Conservation (phyloP, 2,797 vertebrate species). For the Enteromius trimaculatus region DNA sequence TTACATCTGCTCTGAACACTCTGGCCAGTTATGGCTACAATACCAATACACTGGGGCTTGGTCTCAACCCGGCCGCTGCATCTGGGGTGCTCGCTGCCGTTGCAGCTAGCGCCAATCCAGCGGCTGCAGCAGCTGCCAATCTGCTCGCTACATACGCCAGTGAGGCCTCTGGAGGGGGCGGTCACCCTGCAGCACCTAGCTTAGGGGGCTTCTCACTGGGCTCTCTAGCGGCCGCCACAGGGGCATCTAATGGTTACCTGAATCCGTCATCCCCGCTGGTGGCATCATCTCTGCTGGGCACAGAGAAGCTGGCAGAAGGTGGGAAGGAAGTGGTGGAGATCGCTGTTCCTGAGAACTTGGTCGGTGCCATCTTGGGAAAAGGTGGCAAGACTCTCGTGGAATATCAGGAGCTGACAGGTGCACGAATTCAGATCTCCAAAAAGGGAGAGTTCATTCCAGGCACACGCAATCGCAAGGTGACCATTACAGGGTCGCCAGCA, state of each 20-base stretch:
- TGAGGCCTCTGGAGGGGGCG: constrained; percentile 81
- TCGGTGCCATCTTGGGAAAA: constrained; percentile 94
- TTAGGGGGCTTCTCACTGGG: constrained; percentile 87
- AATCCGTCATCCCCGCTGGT: constrained; percentile 88
- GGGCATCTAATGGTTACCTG: constrained; percentile 90
- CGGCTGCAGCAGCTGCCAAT: constrained; percentile 90
- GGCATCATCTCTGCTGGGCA: constrained; percentile 88
- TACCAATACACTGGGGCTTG: constrained; percentile 90
- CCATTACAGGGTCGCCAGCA: constrained; percentile 93
- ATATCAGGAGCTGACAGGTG: constrained; percentile 96
- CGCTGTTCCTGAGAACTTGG: constrained; percentile 94
- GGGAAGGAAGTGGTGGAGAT: constrained; percentile 97
- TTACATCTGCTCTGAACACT: constrained; percentile 94
- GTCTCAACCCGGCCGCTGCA: constrained; percentile 89
- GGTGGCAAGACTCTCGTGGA: constrained; percentile 96
- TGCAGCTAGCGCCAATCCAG: constrained; percentile 90
- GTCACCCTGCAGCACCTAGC: constrained; percentile 79
- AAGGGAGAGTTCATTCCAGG: constrained; percentile 97
- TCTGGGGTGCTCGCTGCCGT: constrained; percentile 90
- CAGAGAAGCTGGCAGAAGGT: constrained; percentile 90
- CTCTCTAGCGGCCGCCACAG: constrained; percentile 86
- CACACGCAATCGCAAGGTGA: constrained; percentile 96
- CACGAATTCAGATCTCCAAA: constrained; percentile 97
- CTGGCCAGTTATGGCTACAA: constrained; percentile 96
- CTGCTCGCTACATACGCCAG: constrained; percentile 90